Evolutionary conservation across 2,113 vertebrate genomes (phyloP).

Genomic region (Eretmochelys imbricata): DNA sequence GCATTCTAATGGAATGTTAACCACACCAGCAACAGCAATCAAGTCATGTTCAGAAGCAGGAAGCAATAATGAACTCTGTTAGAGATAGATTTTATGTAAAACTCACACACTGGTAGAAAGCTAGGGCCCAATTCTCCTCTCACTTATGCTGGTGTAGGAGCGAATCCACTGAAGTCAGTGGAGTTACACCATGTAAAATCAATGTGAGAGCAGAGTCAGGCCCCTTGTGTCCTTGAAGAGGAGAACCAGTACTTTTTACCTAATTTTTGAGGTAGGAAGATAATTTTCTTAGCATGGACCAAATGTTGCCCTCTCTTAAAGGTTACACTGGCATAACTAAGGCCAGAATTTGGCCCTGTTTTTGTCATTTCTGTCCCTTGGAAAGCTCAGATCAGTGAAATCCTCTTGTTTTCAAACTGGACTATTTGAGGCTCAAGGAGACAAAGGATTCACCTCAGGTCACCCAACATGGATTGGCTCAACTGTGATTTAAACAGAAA

Average conservation of each 20-base stretch:
- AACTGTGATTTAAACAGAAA: neutral
- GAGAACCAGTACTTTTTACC: neutral
- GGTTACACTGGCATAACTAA: neutral
- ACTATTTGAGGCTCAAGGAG: neutral
- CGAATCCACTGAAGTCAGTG: neutral
- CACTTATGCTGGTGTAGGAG: neutral
- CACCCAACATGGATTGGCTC: neutral
- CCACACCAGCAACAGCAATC: neutral
- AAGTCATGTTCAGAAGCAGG: neutral
- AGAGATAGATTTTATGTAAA: neutral
- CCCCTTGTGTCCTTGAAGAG: neutral
- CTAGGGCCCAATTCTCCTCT: neutral
- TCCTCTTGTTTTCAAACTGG: neutral
- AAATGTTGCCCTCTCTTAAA: neutral
- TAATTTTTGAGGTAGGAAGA: neutral
- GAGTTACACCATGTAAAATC: neutral
- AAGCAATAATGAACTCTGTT: neutral
- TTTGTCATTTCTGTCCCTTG: neutral
- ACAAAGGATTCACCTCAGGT: neutral
- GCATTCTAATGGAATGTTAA: neutral
- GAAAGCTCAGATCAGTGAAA: neutral
- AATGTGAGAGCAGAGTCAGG: neutral
- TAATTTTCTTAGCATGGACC: neutral
- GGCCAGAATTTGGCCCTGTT: neutral
- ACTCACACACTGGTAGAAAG: conserved; percentile 23